A percentile compares a stretch with the other conserved stretches of the same genome.
Evolutionary conservation across 2,797 vertebrate species (phyloP).

Genomic region (Sebastes hubbsi): DNA sequence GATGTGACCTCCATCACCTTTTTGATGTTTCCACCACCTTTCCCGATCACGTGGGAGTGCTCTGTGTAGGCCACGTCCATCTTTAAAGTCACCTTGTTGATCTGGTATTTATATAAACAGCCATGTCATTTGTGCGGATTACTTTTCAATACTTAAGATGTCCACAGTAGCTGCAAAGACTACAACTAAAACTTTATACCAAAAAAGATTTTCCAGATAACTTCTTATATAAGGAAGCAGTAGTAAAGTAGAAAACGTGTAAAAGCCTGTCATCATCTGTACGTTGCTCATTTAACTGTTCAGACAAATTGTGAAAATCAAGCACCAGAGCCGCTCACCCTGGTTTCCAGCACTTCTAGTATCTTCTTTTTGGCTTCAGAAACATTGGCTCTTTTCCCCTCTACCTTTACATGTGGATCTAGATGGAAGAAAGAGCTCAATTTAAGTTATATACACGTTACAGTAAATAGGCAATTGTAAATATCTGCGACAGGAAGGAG

Average conservation of each 20-base stretch:
- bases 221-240: background rate
- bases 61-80: conserved; percentile 87
- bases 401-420: conserved; percentile 88
- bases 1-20: conserved; percentile 87
- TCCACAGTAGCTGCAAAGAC: background rate
- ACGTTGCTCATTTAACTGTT: background rate
- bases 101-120: conserved; percentile 58
- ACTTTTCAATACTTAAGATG: background rate
- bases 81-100: conserved; percentile 87
- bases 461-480: background rate
- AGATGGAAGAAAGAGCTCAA: background rate
- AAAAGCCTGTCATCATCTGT: background rate
- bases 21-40: conserved; percentile 87
- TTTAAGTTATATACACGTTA: background rate
- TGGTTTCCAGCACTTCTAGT: conserved; percentile 83
- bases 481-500: background rate
- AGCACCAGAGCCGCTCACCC: conserved; percentile 61
- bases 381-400: conserved; percentile 79
- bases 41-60: conserved; percentile 87
- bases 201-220: background rate
- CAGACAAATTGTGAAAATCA: background rate
- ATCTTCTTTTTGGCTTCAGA: conserved; percentile 84
- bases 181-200: background rate
- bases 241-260: background rate
- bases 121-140: conserved; percentile 3